Evolutionary conservation across 2,797 vertebrate species (phyloP).

Genomic region (Notamacropus eugenii): DNA sequence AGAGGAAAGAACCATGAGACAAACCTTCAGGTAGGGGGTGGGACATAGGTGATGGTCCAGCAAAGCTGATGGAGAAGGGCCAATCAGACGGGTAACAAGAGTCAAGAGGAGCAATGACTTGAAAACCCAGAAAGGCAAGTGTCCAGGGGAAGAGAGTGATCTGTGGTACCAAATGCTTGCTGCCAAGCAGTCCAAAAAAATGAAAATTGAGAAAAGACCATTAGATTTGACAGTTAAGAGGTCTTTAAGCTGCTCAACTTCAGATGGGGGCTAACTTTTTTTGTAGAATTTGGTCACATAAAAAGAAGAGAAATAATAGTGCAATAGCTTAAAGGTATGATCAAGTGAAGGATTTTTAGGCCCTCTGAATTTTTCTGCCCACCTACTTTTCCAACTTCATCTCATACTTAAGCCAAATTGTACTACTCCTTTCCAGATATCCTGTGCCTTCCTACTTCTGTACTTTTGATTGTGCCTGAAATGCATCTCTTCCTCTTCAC

Average conservation of each 20-base stretch:
- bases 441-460: neutral
- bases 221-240: neutral
- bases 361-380: neutral
- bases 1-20: neutral
- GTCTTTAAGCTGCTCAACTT: neutral
- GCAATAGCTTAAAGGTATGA: neutral
- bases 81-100: neutral
- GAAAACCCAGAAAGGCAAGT: neutral
- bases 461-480: neutral
- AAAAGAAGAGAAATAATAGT: neutral
- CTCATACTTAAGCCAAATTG: neutral
- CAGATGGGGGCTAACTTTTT: neutral
- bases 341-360: neutral
- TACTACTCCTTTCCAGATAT: neutral
- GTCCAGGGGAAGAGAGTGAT: neutral
- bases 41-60: neutral
- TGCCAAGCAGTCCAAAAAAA: neutral
- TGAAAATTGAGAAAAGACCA: neutral
- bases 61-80: neutral
- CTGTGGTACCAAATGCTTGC: neutral
- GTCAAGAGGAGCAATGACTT: neutral
- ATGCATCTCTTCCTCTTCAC: neutral
- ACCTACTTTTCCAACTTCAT: neutral
- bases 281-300: neutral
- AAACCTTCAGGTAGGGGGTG: neutral